Conservation (phyloP, 2,113 vertebrate species). For the Eulacestoma nigropectus region DNA sequence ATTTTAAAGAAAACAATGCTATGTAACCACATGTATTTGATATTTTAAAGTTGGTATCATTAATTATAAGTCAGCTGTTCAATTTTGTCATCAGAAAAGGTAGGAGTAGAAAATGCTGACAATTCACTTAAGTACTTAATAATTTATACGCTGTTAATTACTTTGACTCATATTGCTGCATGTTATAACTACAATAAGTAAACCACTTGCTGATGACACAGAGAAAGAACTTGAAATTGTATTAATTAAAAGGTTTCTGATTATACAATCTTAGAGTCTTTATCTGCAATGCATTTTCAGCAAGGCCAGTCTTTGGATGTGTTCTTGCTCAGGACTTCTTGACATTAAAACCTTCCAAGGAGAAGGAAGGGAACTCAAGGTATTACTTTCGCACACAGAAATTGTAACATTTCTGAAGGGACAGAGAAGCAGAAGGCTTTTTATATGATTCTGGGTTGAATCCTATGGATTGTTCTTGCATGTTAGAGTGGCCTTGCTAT, state of each 20-base stretch:
- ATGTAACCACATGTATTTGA: neutral
- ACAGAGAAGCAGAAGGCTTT: neutral
- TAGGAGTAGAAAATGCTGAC: slow-evolving; percentile 29
- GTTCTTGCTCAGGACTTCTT: neutral
- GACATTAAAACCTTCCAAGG: neutral
- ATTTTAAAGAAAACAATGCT: neutral
- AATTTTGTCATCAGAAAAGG: slow-evolving; percentile 28
- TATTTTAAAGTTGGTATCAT: neutral
- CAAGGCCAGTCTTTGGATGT: neutral
- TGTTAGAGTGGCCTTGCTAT: neutral
- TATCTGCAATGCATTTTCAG: neutral
- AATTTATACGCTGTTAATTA: slow-evolving; percentile 69
- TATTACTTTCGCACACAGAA: no score
- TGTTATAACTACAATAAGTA: slow-evolving; percentile 50
- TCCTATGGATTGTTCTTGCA: neutral
- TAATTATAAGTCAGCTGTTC: neutral
- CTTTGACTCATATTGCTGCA: slow-evolving; percentile 49
- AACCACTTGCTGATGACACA: slow-evolving; percentile 56
- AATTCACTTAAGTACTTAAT: slow-evolving; percentile 59
- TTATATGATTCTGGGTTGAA: neutral
- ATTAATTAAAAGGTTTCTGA: slow-evolving; percentile 49
- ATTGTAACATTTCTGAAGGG: neutral
- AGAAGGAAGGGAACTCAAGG: neutral
- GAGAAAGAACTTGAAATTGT: slow-evolving; percentile 23
- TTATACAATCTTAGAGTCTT: neutral